These are phyloP conservation scores for Cassiopea xamachana DNA, from an alignment of 30 jellyfish, hydroid and myxozoan genomes.

Conservation along the genomic window DNA sequence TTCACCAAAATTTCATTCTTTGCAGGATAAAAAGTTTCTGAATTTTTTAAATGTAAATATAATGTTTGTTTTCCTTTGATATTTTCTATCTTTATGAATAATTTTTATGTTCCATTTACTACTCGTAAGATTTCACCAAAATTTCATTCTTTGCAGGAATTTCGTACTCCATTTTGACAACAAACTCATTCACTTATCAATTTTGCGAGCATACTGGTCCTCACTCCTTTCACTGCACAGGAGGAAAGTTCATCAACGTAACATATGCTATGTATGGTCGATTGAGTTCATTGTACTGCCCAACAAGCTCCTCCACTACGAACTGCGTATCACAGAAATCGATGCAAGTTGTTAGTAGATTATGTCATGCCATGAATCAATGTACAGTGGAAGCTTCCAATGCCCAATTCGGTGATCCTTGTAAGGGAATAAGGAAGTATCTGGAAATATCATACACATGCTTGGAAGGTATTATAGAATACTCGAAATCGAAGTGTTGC, in stretches of 20 bases:
- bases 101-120: not conserved
- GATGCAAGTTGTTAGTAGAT: constrained; percentile 12
- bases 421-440: constrained; percentile 21
- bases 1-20: not conserved
- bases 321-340: constrained; percentile 34
- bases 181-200: not conserved
- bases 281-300: not conserved
- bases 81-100: not conserved
- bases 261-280: constrained; percentile 70
- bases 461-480: constrained; percentile 19
- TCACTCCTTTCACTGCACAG: not conserved
- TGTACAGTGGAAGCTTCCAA: constrained; percentile 51
- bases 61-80: not conserved
- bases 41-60: too few relatives aligned
- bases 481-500: not conserved
- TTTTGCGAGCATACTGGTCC: constrained; percentile 24
- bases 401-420: constrained; percentile 58
- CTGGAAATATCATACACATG: constrained; percentile 33
- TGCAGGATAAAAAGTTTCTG: not conserved
- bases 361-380: constrained; percentile 28
- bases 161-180: not conserved
- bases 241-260: constrained; percentile 30
- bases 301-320: not conserved
- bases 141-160: not conserved
- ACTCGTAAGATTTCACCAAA: not conserved